phyloP scores from a whole-genome alignment of 2,113 vertebrate genomes.

The Trochalopteron elliotii region DNA sequence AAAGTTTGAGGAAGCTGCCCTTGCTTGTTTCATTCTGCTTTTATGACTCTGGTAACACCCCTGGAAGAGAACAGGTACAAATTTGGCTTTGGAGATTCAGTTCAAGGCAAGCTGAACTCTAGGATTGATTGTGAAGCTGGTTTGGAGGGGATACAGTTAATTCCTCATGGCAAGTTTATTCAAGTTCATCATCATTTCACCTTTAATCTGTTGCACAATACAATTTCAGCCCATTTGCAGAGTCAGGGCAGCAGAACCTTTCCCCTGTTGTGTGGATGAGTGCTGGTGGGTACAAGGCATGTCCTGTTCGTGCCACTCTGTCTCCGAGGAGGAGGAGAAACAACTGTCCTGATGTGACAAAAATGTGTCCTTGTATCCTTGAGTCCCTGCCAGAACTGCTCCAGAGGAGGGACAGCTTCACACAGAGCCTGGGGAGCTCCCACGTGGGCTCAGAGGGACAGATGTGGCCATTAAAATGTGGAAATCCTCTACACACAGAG shows the following conservation, averaged over 20 bases:
- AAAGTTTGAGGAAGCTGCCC: not conserved
- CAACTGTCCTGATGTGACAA: not conserved
- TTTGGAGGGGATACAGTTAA: not conserved
- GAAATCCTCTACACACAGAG: not conserved
- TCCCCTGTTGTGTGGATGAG: not conserved
- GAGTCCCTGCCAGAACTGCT: not conserved
- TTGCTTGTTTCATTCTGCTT: not conserved
- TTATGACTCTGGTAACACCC: accelerated
- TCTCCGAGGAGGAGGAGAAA: not conserved
- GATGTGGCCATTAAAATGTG: not conserved
- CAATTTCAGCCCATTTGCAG: not conserved
- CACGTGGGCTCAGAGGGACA: not conserved
- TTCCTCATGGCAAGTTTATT: not conserved
- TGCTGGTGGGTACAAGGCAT: not conserved
- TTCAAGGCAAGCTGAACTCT: not conserved
- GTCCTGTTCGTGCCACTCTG: not conserved
- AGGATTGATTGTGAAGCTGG: not conserved
- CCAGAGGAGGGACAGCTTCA: not conserved
- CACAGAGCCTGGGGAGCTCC: not conserved
- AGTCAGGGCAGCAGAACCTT: not conserved
- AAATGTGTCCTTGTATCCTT: not conserved
- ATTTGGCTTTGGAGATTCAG: not conserved
- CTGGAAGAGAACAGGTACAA: not conserved
- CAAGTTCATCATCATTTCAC: not conserved
- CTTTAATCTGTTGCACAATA: not conserved